Conservation (phyloP, 2,113 vertebrate species). For the Motacilla tschutschensis region DNA sequence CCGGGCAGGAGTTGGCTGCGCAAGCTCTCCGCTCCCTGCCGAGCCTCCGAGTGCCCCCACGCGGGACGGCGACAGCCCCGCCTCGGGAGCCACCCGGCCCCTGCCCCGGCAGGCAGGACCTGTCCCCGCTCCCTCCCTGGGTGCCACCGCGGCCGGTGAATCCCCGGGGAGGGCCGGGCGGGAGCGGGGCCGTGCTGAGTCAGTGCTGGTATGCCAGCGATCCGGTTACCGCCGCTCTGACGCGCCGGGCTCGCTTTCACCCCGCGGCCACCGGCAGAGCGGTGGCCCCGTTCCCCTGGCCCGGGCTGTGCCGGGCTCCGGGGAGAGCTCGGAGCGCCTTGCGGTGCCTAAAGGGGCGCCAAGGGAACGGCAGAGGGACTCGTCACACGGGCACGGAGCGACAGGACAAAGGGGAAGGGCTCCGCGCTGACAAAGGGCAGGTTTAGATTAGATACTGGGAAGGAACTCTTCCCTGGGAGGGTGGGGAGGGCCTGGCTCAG, state of each 20-base stretch:
- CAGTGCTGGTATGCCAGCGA: slow-evolving; percentile 40
- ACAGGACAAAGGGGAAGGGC: background rate
- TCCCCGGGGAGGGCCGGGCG: slow-evolving; percentile 5
- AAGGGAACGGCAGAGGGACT: background rate
- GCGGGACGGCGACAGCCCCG: accelerated
- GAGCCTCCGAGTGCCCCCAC: background rate
- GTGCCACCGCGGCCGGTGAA: background rate
- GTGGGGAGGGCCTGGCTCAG: background rate
- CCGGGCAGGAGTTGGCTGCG: accelerated
- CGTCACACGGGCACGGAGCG: background rate
- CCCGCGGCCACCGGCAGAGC: accelerated
- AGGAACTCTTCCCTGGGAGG: background rate
- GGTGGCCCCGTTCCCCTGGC: background rate
- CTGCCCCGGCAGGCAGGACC: slow-evolving; percentile 1
- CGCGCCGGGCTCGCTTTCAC: background rate
- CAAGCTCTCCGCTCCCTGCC: background rate
- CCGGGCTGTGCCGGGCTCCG: accelerated
- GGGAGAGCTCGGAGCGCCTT: background rate
- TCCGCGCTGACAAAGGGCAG: background rate
- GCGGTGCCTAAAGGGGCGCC: background rate
- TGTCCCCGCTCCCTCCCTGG: background rate
- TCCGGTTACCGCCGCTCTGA: background rate
- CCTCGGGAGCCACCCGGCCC: background rate
- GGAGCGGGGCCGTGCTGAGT: slow-evolving; percentile 25
- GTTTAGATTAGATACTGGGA: background rate